Conservation (phyloP, 92 coral and sea anemone genomes). For the Blastomussa wellsi region DNA sequence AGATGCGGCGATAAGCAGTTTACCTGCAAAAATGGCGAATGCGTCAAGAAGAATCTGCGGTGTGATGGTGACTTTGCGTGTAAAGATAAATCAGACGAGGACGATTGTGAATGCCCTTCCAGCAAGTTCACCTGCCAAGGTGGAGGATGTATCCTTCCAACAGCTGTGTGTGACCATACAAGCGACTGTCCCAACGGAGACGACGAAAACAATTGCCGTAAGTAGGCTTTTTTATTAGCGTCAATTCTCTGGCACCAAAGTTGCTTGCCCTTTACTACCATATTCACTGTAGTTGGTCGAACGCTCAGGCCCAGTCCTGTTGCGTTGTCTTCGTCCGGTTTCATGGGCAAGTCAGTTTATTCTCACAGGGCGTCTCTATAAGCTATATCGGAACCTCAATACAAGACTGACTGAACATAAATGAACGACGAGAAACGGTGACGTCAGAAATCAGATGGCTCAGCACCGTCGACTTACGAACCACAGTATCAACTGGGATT, state of each 20-base stretch:
- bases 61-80: slow-evolving; percentile 72
- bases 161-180: slow-evolving; percentile 51
- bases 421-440: too few species aligned
- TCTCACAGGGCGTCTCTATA: background rate
- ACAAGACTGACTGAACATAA: too few species aligned
- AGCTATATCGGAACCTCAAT: too few species aligned
- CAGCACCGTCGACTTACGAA: too few species aligned
- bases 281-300: background rate
- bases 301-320: background rate
- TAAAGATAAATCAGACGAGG: slow-evolving; percentile 67
- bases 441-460: too few species aligned
- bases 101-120: slow-evolving; percentile 58
- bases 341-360: background rate
- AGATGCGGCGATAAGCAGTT: slow-evolving; percentile 52
- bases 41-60: slow-evolving; percentile 47
- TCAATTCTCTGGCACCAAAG: background rate
- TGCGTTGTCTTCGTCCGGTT: background rate
- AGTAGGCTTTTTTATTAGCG: background rate
- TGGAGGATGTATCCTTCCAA: slow-evolving; percentile 46
- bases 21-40: slow-evolving; percentile 59
- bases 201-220: slow-evolving; percentile 61
- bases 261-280: too few species aligned
- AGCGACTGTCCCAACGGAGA: slow-evolving; percentile 48
- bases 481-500: too few species aligned
- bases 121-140: slow-evolving; percentile 58